Percentiles rank a stretch among this genome's conserved stretches.
phyloP scores from a whole-genome alignment of 2,888 invertebrate species.

The Zele albiditarsus region DNA sequence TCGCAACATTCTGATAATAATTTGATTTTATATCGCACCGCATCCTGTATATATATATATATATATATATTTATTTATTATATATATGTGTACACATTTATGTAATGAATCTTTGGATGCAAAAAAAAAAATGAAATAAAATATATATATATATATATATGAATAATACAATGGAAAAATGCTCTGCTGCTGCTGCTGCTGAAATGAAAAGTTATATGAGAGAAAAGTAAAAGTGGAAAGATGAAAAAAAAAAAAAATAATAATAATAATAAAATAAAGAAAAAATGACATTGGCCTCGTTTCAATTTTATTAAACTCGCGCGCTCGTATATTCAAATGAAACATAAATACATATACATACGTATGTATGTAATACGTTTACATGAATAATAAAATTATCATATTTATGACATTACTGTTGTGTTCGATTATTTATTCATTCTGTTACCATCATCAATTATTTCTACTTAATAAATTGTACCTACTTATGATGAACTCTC shows the following conservation, averaged over 20 bases:
- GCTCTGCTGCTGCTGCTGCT: background rate
- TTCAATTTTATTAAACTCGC: slow-evolving; percentile 53
- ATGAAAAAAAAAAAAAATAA: slow-evolving; percentile 17
- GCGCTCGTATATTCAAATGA: slow-evolving; percentile 50
- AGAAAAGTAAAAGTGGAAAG: background rate
- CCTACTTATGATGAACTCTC: background rate
- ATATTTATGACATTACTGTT: slow-evolving; percentile 50
- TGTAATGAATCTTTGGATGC: slow-evolving; percentile 25
- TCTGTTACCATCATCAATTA: slow-evolving; percentile 43
- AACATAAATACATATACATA: slow-evolving; percentile 47
- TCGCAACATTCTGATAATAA: no score
- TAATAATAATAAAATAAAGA: slow-evolving; percentile 29
- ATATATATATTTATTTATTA: background rate
- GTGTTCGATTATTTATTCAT: slow-evolving; percentile 43
- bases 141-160: background rate
- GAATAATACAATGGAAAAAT: slow-evolving; percentile 5
- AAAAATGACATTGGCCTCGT: slow-evolving; percentile 50
- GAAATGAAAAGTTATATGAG: background rate
- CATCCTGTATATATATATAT: slow-evolving; percentile 10
- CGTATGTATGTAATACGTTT: slow-evolving; percentile 55
- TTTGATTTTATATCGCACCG: no score
- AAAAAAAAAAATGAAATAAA: background rate
- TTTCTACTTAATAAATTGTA: slow-evolving; percentile 45
- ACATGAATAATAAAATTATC: slow-evolving; percentile 58
- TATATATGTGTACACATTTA: slow-evolving; percentile 10